Base-by-base conservation (phyloP, 1,140 invertebrate species). In the Bombus huntii region DNA sequence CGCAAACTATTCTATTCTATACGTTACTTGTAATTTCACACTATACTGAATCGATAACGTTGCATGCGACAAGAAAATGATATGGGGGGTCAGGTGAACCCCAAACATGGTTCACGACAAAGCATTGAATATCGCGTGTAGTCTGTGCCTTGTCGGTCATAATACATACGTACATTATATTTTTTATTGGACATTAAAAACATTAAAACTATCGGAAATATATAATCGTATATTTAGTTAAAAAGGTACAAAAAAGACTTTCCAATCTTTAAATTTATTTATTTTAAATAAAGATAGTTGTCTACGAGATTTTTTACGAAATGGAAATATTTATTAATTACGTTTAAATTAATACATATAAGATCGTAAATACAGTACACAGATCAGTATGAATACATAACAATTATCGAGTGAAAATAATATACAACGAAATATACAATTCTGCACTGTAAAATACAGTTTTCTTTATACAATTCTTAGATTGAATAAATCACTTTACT, bases 371-470 rank as follows among this genome's bases (percentile, higher is more conserved):
- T 87, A 89, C 74, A 85, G 37, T 89, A 90, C 86, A 90, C 86
- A 87, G 79, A 90, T 89, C 87, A 88, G 90, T 87, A 91, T 88
- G 90, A 88, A 88, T 88, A 88, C 81, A 89, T 81, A 87, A 89
- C 89, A 92, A 88, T 88, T 86, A 93, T 90, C 65, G 83, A 91
- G 81, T 90, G 86, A 85, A 92, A 92, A 88, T 91, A 93, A 92
- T 93, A 92, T 93, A 92, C 91, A 93, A 92, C 85, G 78, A 92
- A 93, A 93, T 93, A 82, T 93, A 93, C 92, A 93, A 89, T 93
- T 90, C 72, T 74, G 31, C 75, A 65, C 71, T 78, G 88, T 89
- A 88, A 71, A 89, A 68, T 90, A 87, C 87, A 90, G 88, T 84
- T 62, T 62, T 85, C 76, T 91, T 87, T 89, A 89, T 90, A 88